Evolutionary conservation across 53 echinoderm and acorn worm genomes (phyloP).

Genomic region (Echinarachnius parma): DNA sequence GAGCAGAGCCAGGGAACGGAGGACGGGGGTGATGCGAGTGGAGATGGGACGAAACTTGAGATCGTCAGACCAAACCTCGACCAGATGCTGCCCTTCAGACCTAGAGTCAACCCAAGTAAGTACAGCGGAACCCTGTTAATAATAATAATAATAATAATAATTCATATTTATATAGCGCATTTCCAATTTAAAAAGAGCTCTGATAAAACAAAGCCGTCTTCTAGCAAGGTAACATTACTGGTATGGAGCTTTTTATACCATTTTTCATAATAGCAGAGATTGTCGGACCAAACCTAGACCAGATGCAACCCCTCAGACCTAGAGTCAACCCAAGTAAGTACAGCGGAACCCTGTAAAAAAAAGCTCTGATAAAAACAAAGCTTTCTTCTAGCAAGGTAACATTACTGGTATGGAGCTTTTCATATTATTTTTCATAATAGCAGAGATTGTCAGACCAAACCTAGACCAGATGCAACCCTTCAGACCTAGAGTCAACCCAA

Average conservation of each 20-base stretch:
- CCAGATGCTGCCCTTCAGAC: slow-evolving; percentile 94
- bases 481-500: slow-evolving; percentile 75
- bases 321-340: slow-evolving; percentile 74
- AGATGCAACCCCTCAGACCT: slow-evolving; percentile 92
- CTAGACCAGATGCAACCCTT: slow-evolving; percentile 86
- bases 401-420: no score
- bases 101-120: slow-evolving; percentile 78
- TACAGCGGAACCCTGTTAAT: neutral
- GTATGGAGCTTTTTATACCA: no score
- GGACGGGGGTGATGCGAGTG: slow-evolving; percentile 1
- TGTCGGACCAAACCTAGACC: slow-evolving; percentile 65
- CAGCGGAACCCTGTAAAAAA: neutral
- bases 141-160: no score
- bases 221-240: no score
- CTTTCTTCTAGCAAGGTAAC: no score
- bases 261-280: no score
- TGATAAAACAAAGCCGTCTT: no score
- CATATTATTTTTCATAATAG: no score
- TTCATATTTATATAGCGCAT: no score
- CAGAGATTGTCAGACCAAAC: slow-evolving; percentile 72
- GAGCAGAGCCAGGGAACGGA: slow-evolving; percentile 26
- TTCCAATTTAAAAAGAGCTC: no score
- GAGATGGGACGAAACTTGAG: slow-evolving; percentile 62
- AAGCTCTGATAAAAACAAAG: no score
- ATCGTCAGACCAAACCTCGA: slow-evolving; percentile 66